Evolutionary conservation across 2,113 vertebrate species (phyloP), one percentile per base, ranked within the genome.

Genomic region (Cynoglossus semilaevis): DNA sequence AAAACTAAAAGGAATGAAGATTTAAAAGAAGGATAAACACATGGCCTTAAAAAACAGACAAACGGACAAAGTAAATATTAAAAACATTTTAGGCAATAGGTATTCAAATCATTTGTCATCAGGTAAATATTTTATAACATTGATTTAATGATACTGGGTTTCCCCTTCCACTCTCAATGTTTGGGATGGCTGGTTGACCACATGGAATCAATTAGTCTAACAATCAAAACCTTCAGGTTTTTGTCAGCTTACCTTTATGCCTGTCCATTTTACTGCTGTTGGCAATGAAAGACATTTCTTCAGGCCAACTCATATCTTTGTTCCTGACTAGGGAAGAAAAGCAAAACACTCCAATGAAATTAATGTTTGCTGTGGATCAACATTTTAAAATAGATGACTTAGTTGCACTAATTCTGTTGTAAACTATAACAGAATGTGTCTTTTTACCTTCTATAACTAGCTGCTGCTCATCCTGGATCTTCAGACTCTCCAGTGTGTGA

Each of bases 251-350:
- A 98, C 96, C 96, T 91, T 98, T 98, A 79, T 99, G 95, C 76
- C 95, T 90, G 81, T 99, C 97, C 87, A 99, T 98, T 90, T 98
- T 99, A 84, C 94, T 98, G 85, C 97, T 98, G 89, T 99, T 99
- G 63, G 97, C 94, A 78, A 99, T 97, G 77, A 98, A 99, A 17
- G 96, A 99, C 96, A 99, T 99, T 76, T 99, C 97, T 66, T 99
- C 96, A 7, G 97, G 96, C 97, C 97, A 99, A 88, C 96, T 98
- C 97, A 99, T 99, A 87, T 99, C 97, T 93, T 98, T 99, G 89
- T 99, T 99, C 42, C 97, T 92, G 89, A 99, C 97, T 99, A 55
- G 87, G 77, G 0, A 17, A 3, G 84, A 86, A 2, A 81, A 88
- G 35, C 80, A 54, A 88, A 1, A 70, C 1, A 38, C 38, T 37